Conservation (phyloP, 2,888 invertebrate species). For the Daptonema setosum region DNA sequence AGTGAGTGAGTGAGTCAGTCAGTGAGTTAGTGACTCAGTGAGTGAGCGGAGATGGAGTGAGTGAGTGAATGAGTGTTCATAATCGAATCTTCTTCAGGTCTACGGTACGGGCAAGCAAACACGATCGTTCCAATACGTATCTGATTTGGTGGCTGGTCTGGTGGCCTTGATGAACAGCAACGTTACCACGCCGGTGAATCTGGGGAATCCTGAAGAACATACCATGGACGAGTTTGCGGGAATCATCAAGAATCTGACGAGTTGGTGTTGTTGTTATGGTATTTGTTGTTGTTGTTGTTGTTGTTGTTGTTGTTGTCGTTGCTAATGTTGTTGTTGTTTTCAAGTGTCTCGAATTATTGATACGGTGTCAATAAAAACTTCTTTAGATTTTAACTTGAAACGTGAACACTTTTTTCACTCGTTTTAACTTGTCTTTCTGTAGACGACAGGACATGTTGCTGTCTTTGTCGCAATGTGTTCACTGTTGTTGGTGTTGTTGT, state of each 20-base stretch:
- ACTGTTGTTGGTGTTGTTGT: no score
- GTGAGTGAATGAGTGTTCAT: no score
- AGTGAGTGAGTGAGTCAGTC: no score
- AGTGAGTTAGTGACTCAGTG: no score
- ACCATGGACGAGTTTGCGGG: slow-evolving; percentile 53
- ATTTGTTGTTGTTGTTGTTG: background rate
- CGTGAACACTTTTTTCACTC: no score
- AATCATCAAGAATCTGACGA: slow-evolving; percentile 34
- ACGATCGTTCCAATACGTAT: slow-evolving; percentile 89
- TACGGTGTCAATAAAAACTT: background rate
- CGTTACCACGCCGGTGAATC: slow-evolving; percentile 71
- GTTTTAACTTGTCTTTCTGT: no score
- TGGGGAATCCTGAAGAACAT: slow-evolving; percentile 94
- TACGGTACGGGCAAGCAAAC: slow-evolving; percentile 42
- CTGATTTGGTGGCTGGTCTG: slow-evolving; percentile 82
- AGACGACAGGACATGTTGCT: no score
- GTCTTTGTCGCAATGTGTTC: no score
- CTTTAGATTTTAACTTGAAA: background rate
- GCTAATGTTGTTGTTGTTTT: no score
- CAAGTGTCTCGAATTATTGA: background rate
- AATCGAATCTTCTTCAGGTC: slow-evolving; percentile 32
- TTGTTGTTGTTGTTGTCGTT: no score
- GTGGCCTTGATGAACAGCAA: slow-evolving; percentile 71
- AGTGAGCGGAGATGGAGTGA: no score
- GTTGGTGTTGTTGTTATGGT: slow-evolving; percentile 15